phyloP scores from a whole-genome alignment of 2,888 invertebrate species.

The Imbricaverruca yamaguchii region DNA sequence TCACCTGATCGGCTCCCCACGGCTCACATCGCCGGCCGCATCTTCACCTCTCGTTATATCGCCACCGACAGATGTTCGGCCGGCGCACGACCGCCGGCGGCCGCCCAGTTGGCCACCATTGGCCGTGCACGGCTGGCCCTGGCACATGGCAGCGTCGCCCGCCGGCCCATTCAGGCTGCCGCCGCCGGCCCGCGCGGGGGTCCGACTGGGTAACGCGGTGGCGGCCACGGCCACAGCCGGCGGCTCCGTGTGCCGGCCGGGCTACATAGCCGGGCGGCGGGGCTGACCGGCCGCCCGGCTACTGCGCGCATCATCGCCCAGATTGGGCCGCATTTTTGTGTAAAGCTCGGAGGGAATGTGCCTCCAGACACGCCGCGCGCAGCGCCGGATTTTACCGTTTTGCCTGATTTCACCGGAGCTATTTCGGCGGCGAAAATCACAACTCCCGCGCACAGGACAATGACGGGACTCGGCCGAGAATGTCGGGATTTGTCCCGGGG shows the following conservation, averaged over 20 bases:
- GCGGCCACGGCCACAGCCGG: too few relatives aligned
- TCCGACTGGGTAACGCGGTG: too few relatives aligned
- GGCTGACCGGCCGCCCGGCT: too few relatives aligned
- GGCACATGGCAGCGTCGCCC: neutral
- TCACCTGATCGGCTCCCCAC: neutral
- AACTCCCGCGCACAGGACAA: neutral
- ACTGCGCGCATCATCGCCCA: too few relatives aligned
- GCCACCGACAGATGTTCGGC: neutral
- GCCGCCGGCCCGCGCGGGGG: too few relatives aligned
- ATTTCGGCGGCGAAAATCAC: neutral
- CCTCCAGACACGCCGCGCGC: neutral
- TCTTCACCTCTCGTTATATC: neutral
- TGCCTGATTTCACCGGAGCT: slow-evolving; percentile 11
- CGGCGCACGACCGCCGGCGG: too few relatives aligned
- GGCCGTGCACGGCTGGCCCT: neutral
- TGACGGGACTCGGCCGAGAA: neutral
- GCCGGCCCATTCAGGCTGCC: too few relatives aligned
- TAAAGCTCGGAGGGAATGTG: neutral
- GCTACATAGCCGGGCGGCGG: too few relatives aligned
- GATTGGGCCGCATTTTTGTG: slow-evolving; percentile 8
- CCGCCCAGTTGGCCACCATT: neutral
- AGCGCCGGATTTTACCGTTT: neutral
- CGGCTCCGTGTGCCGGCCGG: too few relatives aligned
- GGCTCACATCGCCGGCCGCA: neutral
- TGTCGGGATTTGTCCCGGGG: neutral